phyloP scores from a whole-genome alignment of 2,888 invertebrate species.

The Melinopterus prodromus region DNA sequence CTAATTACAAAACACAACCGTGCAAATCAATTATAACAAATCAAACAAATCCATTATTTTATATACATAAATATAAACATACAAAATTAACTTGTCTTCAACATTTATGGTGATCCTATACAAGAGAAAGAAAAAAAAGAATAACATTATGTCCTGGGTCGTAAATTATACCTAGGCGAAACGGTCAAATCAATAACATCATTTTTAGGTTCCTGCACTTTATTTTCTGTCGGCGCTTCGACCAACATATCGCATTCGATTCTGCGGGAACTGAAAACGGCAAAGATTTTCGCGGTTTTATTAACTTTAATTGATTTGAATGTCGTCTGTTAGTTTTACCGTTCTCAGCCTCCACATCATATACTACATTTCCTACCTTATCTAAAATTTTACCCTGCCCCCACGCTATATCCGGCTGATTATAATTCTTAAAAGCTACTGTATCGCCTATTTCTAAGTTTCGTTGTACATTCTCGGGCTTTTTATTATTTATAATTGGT shows the following conservation, averaged over 20 bases:
- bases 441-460: too few relatives aligned
- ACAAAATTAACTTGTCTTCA: too few relatives aligned
- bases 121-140: too few relatives aligned
- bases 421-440: too few relatives aligned
- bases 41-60: too few relatives aligned
- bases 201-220: not conserved
- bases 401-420: not conserved
- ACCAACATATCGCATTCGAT: not conserved
- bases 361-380: not conserved
- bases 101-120: too few relatives aligned
- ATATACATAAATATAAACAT: too few relatives aligned
- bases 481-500: too few relatives aligned
- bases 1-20: too few relatives aligned
- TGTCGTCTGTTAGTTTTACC: not conserved
- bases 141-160: not conserved
- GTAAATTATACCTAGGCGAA: not conserved
- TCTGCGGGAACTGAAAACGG: not conserved
- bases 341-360: not conserved
- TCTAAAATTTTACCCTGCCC: not conserved
- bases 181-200: not conserved
- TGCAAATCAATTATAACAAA: too few relatives aligned
- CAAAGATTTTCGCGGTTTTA: not conserved
- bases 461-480: too few relatives aligned
- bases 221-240: not conserved
- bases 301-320: not conserved